Base-by-base conservation (phyloP, 1,140 invertebrate genomes). In the Vanessa atalanta region DNA sequence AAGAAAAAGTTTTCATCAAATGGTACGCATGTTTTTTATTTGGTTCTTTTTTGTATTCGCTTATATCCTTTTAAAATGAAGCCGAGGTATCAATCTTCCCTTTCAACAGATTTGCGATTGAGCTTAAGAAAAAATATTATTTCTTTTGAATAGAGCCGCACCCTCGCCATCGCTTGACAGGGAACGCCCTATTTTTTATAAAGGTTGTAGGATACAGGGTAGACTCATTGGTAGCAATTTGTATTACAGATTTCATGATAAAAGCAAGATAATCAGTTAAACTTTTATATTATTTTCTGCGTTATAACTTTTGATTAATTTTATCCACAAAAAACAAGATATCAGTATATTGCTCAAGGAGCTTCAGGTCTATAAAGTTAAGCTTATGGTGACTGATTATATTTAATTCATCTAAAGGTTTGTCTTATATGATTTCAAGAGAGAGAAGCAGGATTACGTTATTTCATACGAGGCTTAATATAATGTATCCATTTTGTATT, bases 61-160 rank as follows among this genome's bases (percentile, higher is more conserved):
- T 43, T 26, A 61, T 69, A 69, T 51, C 61, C 70, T 43, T 53
- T 16, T 23, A 63, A 65, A 69, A 65, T 65, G 57, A 65, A 65
- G 23, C 53, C 15, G 47, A 13, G 37, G 48, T 71, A 71, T 63
- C 57, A 70, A 70, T 70, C 69, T 70, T 71, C 47, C 70, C 31
- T 47, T 71, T 71, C 70, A 71, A 51, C 65, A 51, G 70, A 53
- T 65, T 65, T 71, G 61, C 70, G 61, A 71, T 71, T 65, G 48
- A 63, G 60, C 53, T 60, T 69, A 57, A 60, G 67, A 71, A 71
- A 70, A 64, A 53, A 71, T 71, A 53, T 65, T 65, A 71, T 71
- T 51, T 71, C 63, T 55, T 71, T 64, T 70, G 50, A 67, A 67
- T 43, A 67, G 65, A 31, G 26, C 57, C 26, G 57, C 57, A 31